These are phyloP conservation scores for Ceratosolen fusciceps DNA, from an alignment of 1,140 invertebrate genomes.

Conservation along the genomic window DNA sequence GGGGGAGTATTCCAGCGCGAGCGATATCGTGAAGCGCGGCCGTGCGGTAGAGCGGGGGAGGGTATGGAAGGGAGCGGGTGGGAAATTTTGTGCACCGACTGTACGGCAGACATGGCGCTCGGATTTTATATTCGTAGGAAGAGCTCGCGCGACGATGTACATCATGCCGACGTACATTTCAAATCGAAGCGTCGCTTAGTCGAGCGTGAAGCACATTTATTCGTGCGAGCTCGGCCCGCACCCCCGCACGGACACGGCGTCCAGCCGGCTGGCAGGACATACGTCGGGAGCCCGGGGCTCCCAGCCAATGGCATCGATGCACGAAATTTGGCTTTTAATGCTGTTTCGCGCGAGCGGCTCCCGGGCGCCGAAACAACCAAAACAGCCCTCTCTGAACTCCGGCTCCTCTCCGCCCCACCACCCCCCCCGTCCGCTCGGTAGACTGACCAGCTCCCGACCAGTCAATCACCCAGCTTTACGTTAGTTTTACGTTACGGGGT, in stretches of 20 bases:
- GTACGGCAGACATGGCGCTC: background rate
- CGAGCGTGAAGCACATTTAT: slow-evolving; percentile 70
- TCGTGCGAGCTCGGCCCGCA: slow-evolving; percentile 40
- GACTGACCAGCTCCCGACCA: too few relatives aligned
- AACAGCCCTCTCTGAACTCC: too few relatives aligned
- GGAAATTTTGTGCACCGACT: slow-evolving; percentile 21
- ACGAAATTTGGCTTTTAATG: slow-evolving; percentile 49
- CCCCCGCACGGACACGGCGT: background rate
- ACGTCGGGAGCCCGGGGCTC: slow-evolving; percentile 15
- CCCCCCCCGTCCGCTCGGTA: too few relatives aligned
- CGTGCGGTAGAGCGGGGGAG: too few relatives aligned
- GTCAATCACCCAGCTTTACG: too few relatives aligned
- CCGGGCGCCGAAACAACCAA: too few relatives aligned
- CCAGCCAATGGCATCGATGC: slow-evolving; percentile 35
- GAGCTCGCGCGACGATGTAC: slow-evolving; percentile 55
- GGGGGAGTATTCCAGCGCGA: too few relatives aligned
- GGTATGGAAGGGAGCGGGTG: too few relatives aligned
- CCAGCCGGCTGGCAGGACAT: too few relatives aligned
- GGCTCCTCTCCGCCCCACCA: too few relatives aligned
- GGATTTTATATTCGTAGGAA: slow-evolving; percentile 61
- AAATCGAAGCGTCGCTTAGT: slow-evolving; percentile 70
- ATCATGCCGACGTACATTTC: slow-evolving; percentile 68
- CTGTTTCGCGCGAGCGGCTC: slow-evolving; percentile 19
- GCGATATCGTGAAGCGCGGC: too few relatives aligned
- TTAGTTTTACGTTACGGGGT: too few relatives aligned